Evolutionary conservation across 1,140 invertebrate species (phyloP).

Genomic region (Euura saliciscinereae): DNA sequence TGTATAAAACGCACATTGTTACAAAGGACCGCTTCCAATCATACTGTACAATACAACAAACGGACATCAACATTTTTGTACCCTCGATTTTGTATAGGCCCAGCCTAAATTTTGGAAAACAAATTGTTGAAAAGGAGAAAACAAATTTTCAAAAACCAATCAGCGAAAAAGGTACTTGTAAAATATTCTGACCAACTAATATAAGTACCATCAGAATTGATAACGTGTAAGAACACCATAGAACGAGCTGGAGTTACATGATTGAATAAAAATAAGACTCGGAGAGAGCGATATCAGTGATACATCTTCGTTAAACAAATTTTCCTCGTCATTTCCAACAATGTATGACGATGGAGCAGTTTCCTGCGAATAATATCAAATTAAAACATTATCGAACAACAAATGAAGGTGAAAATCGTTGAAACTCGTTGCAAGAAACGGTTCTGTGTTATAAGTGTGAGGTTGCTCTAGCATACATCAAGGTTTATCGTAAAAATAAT

Average conservation of each 20-base stretch:
- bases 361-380: no score
- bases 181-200: no score
- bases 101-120: constrained; percentile 37
- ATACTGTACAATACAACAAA: constrained; percentile 41
- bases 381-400: no score
- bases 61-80: constrained; percentile 45
- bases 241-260: no score
- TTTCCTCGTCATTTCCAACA: no score
- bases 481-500: background rate
- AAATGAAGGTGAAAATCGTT: no score
- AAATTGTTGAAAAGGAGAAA: background rate
- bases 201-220: background rate
- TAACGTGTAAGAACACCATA: background rate
- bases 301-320: background rate
- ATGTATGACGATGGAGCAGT: no score
- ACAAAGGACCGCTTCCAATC: constrained; percentile 43
- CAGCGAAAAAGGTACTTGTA: no score
- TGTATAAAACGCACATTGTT: constrained; percentile 55
- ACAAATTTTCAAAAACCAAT: no score
- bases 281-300: background rate
- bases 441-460: no score
- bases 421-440: no score
- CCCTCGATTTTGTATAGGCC: constrained; percentile 45
- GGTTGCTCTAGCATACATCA: no score
- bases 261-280: background rate